Evolutionary conservation across 2,888 invertebrate genomes (phyloP).

Genomic region (Drosophila glabriapex): DNA sequence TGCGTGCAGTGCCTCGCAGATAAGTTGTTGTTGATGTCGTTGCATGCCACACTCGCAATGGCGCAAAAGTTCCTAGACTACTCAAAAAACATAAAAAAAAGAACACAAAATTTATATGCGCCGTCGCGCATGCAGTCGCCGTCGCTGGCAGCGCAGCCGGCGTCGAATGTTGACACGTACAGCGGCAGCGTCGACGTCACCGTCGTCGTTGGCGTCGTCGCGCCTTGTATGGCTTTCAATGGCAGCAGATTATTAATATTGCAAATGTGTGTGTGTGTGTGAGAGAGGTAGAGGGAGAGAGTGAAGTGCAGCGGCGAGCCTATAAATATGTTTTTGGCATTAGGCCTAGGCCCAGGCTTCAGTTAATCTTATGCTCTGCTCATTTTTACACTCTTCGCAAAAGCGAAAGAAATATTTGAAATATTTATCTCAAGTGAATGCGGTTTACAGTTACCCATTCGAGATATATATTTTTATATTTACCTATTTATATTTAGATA

Average conservation of each 20-base stretch:
- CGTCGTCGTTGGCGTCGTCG: conserved; percentile 48
- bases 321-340: conserved; percentile 74
- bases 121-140: conserved; percentile 76
- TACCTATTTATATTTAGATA: background rate
- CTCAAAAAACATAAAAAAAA: conserved; percentile 63
- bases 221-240: conserved; percentile 81
- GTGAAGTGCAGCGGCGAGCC: conserved; percentile 20
- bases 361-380: conserved; percentile 31
- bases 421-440: background rate
- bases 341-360: conserved; percentile 63
- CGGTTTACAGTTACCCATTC: background rate
- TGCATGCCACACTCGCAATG: conserved; percentile 79
- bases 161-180: conserved; percentile 80
- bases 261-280: conserved; percentile 60
- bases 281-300: conserved; percentile 2
- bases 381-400: conserved; percentile 4
- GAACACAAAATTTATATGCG: conserved; percentile 80
- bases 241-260: conserved; percentile 81
- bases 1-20: conserved; percentile 62
- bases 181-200: conserved; percentile 28
- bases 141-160: conserved; percentile 54
- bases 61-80: conserved; percentile 80
- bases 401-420: background rate
- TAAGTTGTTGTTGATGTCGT: conserved; percentile 58
- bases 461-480: background rate